phyloP scores from a whole-genome alignment of 2,888 invertebrate species.

The Melipona bicolor region DNA sequence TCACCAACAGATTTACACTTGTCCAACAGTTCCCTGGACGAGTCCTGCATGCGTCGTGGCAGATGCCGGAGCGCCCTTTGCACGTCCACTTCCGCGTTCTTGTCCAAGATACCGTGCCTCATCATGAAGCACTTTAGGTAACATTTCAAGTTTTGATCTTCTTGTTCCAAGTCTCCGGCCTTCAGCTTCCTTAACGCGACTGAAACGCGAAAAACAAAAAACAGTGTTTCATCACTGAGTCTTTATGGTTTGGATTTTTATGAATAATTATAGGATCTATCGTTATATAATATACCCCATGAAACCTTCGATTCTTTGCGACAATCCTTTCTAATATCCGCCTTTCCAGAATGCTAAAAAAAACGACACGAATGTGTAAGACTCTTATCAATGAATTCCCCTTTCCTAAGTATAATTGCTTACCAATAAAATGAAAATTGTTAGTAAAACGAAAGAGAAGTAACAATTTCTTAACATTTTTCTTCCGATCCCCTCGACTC shows the following conservation, averaged over 20 bases:
- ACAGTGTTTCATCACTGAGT: not conserved
- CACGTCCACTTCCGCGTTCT: conserved; percentile 72
- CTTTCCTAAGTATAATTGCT: not conserved
- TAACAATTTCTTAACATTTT: conserved; percentile 22
- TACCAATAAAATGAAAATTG: conserved; percentile 30
- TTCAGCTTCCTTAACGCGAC: conserved; percentile 74
- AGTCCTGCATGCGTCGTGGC: conserved; percentile 70
- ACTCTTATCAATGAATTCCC: not conserved
- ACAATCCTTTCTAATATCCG: conserved; percentile 76
- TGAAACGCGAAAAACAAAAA: conserved; percentile 49
- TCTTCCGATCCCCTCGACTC: not conserved
- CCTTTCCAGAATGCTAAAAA: conserved; percentile 60
- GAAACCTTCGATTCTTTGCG: conserved; percentile 75
- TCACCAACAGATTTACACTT: conserved; percentile 75
- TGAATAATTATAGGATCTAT: not conserved
- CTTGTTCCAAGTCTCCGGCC: conserved; percentile 71
- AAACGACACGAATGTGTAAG: not conserved
- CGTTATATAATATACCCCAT: conserved; percentile 70
- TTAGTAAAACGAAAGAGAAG: not conserved
- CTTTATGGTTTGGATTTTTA: not conserved
- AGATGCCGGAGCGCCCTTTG: conserved; percentile 74
- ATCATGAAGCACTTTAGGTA: conserved; percentile 78
- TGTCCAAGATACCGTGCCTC: conserved; percentile 74
- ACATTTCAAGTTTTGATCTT: conserved; percentile 77
- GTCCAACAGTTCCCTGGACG: conserved; percentile 69